Evolutionary conservation across 2,113 vertebrate species (phyloP).

Genomic region (Lagopus muta): DNA sequence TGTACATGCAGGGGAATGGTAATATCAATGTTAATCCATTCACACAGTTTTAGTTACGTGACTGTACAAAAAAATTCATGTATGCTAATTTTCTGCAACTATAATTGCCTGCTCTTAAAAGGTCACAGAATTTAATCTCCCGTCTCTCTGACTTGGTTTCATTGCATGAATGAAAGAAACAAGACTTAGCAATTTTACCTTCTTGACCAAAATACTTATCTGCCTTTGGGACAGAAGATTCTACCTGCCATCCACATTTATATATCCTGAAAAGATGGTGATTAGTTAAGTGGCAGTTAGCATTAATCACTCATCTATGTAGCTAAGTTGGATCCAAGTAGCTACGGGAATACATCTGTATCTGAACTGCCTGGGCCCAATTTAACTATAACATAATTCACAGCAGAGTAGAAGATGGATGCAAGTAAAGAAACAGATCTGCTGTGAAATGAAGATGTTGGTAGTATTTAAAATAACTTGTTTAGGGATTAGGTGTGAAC

Average conservation of each 20-base stretch:
- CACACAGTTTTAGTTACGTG: neutral
- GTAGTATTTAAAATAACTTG: neutral
- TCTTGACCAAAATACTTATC: neutral
- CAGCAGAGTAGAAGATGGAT: neutral
- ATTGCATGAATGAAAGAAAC: neutral
- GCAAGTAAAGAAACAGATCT: neutral
- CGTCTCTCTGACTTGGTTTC: neutral
- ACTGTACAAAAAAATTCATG: neutral
- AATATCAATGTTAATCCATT: neutral
- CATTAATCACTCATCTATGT: neutral
- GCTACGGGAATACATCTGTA: neutral
- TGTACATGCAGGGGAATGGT: neutral
- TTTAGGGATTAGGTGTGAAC: neutral
- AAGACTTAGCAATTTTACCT: neutral
- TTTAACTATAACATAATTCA: neutral
- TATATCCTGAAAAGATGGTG: neutral
- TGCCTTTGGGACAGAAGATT: neutral
- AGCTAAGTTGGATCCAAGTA: neutral
- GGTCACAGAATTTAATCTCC: constrained; percentile 7
- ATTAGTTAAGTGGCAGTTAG: neutral
- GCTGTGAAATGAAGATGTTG: neutral
- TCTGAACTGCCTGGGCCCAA: neutral
- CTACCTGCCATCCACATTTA: neutral
- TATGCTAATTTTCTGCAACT: constrained; percentile 15
- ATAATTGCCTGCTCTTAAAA: neutral